A percentile compares a stretch with the other conserved stretches of the same genome.
Evolutionary conservation across 2,113 vertebrate species (phyloP).

Genomic region (Ceyx margarethae): DNA sequence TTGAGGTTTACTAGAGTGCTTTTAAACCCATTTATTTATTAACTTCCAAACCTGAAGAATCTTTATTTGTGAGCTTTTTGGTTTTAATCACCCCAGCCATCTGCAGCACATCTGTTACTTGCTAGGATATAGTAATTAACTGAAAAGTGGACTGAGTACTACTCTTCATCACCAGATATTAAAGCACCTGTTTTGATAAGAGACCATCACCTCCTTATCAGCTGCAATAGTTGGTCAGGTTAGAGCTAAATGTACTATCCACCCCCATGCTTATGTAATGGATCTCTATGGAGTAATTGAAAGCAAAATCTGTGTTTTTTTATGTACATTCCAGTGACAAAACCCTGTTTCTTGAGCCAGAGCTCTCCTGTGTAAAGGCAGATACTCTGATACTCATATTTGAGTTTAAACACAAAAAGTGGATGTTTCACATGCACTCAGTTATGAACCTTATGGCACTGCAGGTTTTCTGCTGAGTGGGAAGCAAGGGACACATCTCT

Average conservation of each 20-base stretch:
- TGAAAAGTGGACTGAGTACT: slow-evolving; percentile 8
- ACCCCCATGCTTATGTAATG: neutral
- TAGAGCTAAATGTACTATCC: neutral
- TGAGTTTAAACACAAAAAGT: neutral
- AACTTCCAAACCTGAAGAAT: slow-evolving; percentile 28
- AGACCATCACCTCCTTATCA: neutral
- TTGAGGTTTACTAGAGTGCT: neutral
- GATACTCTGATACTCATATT: neutral
- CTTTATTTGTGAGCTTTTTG: slow-evolving; percentile 12
- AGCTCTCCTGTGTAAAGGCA: neutral
- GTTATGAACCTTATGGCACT: neutral
- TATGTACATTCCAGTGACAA: neutral
- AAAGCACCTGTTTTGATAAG: slow-evolving; percentile 15
- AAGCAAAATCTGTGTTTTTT: neutral
- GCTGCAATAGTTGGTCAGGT: neutral
- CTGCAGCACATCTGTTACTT: slow-evolving; percentile 59
- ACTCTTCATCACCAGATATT: slow-evolving; percentile 5
- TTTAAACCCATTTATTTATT: slow-evolving; percentile 1
- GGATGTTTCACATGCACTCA: neutral
- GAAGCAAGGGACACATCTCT: neutral
- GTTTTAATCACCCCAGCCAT: slow-evolving; percentile 43
- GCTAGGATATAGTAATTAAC: slow-evolving; percentile 40
- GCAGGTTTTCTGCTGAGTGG: neutral
- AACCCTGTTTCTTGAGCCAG: neutral
- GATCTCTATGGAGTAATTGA: neutral